A percentile compares a stretch with the other conserved stretches of the same genome.
These are phyloP conservation scores for Okapia johnstoni DNA, from an alignment of 2,113 vertebrate genomes.

Conservation along the genomic window DNA sequence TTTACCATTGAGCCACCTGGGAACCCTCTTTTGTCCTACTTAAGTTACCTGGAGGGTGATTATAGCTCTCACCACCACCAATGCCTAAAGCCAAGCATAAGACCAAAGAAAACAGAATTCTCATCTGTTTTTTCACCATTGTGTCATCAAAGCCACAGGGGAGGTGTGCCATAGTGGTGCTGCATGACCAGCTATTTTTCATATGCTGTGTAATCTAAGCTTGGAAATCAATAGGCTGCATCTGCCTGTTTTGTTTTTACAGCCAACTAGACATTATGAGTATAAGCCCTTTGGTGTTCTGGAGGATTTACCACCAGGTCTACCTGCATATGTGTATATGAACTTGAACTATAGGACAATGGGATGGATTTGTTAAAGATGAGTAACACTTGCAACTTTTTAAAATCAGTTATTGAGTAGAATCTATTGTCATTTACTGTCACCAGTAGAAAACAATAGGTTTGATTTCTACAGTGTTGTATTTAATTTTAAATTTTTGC, in stretches of 20 bases:
- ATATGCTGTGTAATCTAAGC: background rate
- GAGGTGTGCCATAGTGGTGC: no score
- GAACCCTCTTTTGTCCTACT: background rate
- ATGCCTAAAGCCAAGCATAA: background rate
- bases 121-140: background rate
- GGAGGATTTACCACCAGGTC: conserved; percentile 77
- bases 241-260: conserved; percentile 49
- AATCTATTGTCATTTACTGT: background rate
- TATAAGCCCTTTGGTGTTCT: conserved; percentile 91
- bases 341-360: conserved; percentile 88
- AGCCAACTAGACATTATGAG: conserved; percentile 90
- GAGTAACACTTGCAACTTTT: background rate
- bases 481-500: background rate
- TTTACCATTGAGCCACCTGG: background rate
- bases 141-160: background rate
- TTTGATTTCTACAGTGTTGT: background rate
- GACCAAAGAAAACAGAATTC: background rate
- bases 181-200: background rate
- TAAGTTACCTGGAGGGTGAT: background rate
- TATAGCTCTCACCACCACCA: background rate
- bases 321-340: conserved; percentile 91
- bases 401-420: background rate
- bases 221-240: background rate
- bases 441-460: background rate
- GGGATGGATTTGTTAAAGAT: conserved; percentile 93